phyloP scores from a whole-genome alignment of 2,888 invertebrate species.

The Platycheirus albimanus region DNA sequence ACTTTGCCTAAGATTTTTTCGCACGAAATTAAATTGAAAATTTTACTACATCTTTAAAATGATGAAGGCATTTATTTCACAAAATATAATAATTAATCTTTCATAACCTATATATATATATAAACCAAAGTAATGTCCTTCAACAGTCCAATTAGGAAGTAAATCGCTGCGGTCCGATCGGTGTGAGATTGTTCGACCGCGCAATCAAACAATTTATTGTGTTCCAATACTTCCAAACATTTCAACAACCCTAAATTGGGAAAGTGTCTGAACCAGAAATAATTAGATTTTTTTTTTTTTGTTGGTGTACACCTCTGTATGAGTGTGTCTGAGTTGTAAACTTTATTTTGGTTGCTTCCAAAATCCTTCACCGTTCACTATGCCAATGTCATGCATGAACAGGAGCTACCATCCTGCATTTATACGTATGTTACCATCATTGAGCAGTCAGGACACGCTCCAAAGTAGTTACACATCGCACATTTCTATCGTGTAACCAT shows the following conservation, averaged over 20 bases:
- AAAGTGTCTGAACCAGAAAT: background rate
- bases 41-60: too few relatives aligned
- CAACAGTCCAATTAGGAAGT: too few relatives aligned
- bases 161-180: too few relatives aligned
- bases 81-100: too few relatives aligned
- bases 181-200: too few relatives aligned
- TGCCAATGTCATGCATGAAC: conserved; percentile 12
- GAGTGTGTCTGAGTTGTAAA: background rate
- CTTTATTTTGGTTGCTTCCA: background rate
- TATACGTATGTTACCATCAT: conserved; percentile 25
- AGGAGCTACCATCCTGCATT: background rate
- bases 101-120: too few relatives aligned
- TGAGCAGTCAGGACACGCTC: conserved; percentile 56
- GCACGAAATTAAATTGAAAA: too few relatives aligned
- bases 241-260: background rate
- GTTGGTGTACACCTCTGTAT: too few relatives aligned
- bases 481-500: conserved; percentile 41
- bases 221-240: background rate
- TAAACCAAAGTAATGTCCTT: too few relatives aligned
- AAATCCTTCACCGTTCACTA: background rate
- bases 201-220: conserved; percentile 1
- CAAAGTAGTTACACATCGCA: conserved; percentile 44
- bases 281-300: background rate
- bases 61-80: too few relatives aligned
- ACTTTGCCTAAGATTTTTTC: too few relatives aligned